phyloP scores from a whole-genome alignment of 2,888 invertebrate species.

The Lasioglossum zephyrum region DNA sequence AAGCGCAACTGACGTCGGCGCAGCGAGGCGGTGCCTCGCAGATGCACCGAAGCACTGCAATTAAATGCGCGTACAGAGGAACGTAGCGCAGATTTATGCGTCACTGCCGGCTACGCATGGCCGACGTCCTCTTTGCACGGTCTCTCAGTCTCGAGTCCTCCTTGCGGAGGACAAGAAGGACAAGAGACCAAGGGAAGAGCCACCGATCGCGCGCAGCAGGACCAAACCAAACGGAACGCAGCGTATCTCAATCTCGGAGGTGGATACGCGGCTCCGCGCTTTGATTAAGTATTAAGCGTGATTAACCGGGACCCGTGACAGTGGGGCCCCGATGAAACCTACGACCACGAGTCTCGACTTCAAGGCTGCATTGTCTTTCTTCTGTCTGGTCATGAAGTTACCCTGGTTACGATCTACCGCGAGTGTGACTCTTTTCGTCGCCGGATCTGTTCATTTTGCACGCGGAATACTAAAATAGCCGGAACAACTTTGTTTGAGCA shows the following conservation, averaged over 20 bases:
- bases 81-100: slow-evolving; percentile 71
- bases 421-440: not conserved
- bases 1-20: slow-evolving; percentile 56
- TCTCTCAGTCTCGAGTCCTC: slow-evolving; percentile 44
- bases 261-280: slow-evolving; percentile 51
- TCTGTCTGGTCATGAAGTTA: not conserved
- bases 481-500: not conserved
- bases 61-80: slow-evolving; percentile 70
- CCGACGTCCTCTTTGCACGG: slow-evolving; percentile 41
- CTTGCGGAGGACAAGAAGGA: not conserved
- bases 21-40: slow-evolving; percentile 45
- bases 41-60: slow-evolving; percentile 70
- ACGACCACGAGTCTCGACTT: slow-evolving; percentile 26
- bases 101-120: slow-evolving; percentile 72
- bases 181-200: slow-evolving; percentile 15
- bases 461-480: not conserved
- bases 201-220: slow-evolving; percentile 54
- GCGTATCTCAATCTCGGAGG: slow-evolving; percentile 73
- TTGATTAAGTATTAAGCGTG: slow-evolving; percentile 74
- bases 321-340: slow-evolving; percentile 25
- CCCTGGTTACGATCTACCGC: not conserved
- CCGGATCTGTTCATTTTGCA: not conserved
- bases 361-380: slow-evolving; percentile 42
- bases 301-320: slow-evolving; percentile 65
- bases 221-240: slow-evolving; percentile 55